Evolutionary conservation across 2,797 vertebrate species (phyloP), one percentile per base, ranked within the genome.

Genomic region (Philypnodon macrostomus): DNA sequence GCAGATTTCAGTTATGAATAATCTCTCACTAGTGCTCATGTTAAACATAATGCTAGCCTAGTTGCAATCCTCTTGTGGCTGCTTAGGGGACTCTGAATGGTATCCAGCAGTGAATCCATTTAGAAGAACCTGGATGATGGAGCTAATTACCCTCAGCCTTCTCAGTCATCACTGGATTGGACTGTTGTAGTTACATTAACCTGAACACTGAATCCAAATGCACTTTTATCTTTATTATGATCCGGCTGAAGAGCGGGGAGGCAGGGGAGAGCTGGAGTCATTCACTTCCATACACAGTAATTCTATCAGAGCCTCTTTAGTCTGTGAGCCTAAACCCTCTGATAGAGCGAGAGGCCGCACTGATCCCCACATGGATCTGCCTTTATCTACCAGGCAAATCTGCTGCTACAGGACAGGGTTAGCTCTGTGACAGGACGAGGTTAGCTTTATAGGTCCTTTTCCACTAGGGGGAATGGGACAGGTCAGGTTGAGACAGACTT

Each of bases 361-460:
- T 86, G 84, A 89, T 87, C 85, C 80, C 74, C 76, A 74, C 72
- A 67, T 84, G 77, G 81, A 87, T 86, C 86, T 86, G 73, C 81
- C 54, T 88, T 87, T 80, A 87, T 88, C 85, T 88, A 84, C 86
- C 81, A 88, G 87, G 85, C 85, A 89, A 87, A 89, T 88, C 85
- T 86, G 82, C 86, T 84, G 83, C 84, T 84, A 85, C 77, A 79
- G 80, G 80, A 85, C 77, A 80, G 85, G 77, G 79, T 80, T 82
- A 80, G 75, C 80, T 80, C 63, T 83, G 81, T 82, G 83, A n/a
- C n/a, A n/a, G n/a, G n/a, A n/a, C n/a, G n/a, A n/a, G n/a, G n/a
- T n/a, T n/a, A n/a, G n/a, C n/a, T n/a, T n/a, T n/a, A n/a, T n/a
- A n/a, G n/a, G n/a, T n/a, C n/a, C n/a, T n/a, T n/a, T n/a, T n/a